Conservation (phyloP, 2,888 invertebrate species). For the Pinctada fucata region DNA sequence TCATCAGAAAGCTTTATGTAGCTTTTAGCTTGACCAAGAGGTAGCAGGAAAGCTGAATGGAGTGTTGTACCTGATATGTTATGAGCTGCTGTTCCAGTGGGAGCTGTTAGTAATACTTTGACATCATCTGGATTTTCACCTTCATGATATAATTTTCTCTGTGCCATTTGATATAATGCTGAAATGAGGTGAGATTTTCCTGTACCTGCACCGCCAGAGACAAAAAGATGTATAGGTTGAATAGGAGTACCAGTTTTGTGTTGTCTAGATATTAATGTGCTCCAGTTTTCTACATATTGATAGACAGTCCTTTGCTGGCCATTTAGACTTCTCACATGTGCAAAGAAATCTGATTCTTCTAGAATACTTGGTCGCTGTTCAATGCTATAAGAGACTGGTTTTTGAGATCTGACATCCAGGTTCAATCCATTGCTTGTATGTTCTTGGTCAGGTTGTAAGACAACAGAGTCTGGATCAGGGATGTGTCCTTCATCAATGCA, state of each 20-base stretch:
- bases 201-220: slow-evolving; percentile 42
- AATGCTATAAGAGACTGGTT: too few relatives aligned
- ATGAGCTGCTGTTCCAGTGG: slow-evolving; percentile 47
- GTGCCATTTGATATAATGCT: slow-evolving; percentile 43
- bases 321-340: too few relatives aligned
- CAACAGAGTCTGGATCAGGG: too few relatives aligned
- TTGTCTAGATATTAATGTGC: slow-evolving; percentile 43
- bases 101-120: slow-evolving; percentile 40
- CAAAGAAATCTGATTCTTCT: too few relatives aligned
- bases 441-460: too few relatives aligned
- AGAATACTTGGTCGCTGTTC: too few relatives aligned
- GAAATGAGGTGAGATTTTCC: slow-evolving; percentile 45
- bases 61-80: slow-evolving; percentile 47
- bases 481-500: too few relatives aligned
- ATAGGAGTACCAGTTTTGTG: slow-evolving; percentile 6
- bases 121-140: slow-evolving; percentile 37
- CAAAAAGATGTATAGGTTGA: slow-evolving; percentile 36
- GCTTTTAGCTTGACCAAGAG: slow-evolving; percentile 32
- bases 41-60: slow-evolving; percentile 44
- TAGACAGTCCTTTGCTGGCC: too few relatives aligned
- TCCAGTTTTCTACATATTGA: too few relatives aligned
- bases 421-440: too few relatives aligned
- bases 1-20: slow-evolving; percentile 32
- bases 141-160: too few relatives aligned
- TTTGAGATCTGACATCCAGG: too few relatives aligned